phyloP scores from a whole-genome alignment of 1,140 invertebrate species.

The Hylaeus anthracinus region DNA sequence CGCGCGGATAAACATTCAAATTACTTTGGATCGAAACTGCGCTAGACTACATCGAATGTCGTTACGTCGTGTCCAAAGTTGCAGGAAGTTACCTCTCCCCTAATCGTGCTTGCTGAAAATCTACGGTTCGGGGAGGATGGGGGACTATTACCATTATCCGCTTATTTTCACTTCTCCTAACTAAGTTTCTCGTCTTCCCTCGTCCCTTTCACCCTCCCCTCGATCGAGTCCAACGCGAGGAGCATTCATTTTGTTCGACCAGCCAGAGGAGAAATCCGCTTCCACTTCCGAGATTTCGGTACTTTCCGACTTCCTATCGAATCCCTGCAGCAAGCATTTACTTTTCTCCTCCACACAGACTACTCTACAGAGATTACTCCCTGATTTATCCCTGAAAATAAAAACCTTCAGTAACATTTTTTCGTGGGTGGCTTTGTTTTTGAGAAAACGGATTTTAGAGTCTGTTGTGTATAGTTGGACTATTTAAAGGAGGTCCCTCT shows the following conservation, averaged over 20 bases:
- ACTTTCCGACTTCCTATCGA: conserved; percentile 30
- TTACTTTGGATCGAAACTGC: conserved; percentile 39
- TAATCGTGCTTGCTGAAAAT: conserved; percentile 52
- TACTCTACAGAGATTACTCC: not conserved
- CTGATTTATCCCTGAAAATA: not conserved
- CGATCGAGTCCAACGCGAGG: conserved; percentile 38
- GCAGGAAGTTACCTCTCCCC: conserved; percentile 39
- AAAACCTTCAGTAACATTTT: no score
- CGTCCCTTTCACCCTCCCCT: conserved; percentile 1
- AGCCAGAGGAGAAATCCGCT: conserved; percentile 37
- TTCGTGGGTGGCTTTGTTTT: no score
- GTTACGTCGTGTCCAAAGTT: conserved; percentile 45
- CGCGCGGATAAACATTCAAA: conserved; percentile 51
- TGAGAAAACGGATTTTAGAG: no score
- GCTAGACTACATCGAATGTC: conserved; percentile 45
- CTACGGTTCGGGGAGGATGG: conserved; percentile 26
- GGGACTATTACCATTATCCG: conserved; percentile 59
- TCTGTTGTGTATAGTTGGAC: no score
- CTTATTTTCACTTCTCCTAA: conserved; percentile 63
- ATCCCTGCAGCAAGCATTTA: not conserved
- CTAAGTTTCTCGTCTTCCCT: conserved; percentile 39
- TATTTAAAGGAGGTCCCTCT: no score
- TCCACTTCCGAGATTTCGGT: conserved; percentile 31
- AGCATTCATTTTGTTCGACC: conserved; percentile 41
- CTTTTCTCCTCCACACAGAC: conserved; percentile 18